A percentile compares a stretch with the other conserved stretches of the same genome.
Evolutionary conservation across 2,113 vertebrate species (phyloP).

Genomic region (Corythoichthys intestinalis): DNA sequence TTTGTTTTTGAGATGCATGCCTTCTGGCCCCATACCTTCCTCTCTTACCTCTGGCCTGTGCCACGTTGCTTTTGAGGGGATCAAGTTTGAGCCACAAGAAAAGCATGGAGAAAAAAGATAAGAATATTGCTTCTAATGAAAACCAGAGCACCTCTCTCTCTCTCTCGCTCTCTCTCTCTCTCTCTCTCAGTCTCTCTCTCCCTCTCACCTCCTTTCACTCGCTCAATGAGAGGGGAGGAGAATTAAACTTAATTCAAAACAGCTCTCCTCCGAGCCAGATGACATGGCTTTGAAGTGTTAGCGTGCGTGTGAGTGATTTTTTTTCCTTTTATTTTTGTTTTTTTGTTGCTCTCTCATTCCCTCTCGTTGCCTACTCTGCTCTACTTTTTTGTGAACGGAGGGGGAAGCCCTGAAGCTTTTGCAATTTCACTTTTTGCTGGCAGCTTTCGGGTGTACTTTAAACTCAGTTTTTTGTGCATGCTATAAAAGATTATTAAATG

Average conservation of each 20-base stretch:
- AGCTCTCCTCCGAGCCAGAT: constrained; percentile 77
- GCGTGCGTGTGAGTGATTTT: constrained; percentile 64
- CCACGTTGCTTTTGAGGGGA: constrained; percentile 85
- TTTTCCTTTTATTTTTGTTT: constrained; percentile 47
- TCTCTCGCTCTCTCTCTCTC: constrained; percentile 34
- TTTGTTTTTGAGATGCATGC: constrained; percentile 54
- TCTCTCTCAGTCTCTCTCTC: constrained; percentile 46
- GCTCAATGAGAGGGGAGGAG: constrained; percentile 74
- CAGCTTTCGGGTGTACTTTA: constrained; percentile 26
- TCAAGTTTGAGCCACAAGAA: constrained; percentile 80
- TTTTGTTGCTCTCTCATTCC: constrained; percentile 36
- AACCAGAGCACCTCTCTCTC: constrained; percentile 81
- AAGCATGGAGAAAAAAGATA: constrained; percentile 82
- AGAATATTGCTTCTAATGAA: constrained; percentile 93
- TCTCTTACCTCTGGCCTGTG: constrained; percentile 72
- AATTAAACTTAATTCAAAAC: constrained; percentile 90
- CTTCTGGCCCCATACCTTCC: constrained; percentile 75
- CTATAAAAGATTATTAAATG: constrained; percentile 29
- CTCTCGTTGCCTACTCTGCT: constrained; percentile 31
- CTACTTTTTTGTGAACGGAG: constrained; percentile 60
- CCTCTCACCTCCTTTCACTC: constrained; percentile 17
- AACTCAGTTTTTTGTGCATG: constrained; percentile 8
- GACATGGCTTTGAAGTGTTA: constrained; percentile 87
- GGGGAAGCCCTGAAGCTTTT: constrained; percentile 71
- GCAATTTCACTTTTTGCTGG: constrained; percentile 62